Evolutionary conservation across 2,888 invertebrate species (phyloP).

Genomic region (Drosophila maculinotata): DNA sequence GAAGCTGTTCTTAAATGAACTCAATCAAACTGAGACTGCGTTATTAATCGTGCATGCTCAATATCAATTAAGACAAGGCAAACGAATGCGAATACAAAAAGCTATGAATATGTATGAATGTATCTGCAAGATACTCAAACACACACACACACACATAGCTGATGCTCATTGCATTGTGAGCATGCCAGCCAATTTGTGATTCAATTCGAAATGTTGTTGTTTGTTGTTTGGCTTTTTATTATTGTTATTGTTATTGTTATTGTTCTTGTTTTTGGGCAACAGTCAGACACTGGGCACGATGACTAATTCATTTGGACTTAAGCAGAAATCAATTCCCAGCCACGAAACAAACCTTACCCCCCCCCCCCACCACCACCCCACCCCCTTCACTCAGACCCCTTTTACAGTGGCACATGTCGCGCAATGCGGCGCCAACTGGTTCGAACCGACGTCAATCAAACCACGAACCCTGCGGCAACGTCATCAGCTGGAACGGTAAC

Average conservation of each 20-base stretch:
- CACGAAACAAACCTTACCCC: not conserved
- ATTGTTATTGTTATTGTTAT: conserved; percentile 14
- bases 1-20: conserved; percentile 26
- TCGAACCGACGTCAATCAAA: conserved; percentile 60
- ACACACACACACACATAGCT: not conserved
- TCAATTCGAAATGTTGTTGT: conserved; percentile 26
- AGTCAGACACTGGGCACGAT: conserved; percentile 19
- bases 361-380: not conserved
- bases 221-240: conserved; percentile 15
- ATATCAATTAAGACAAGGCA: conserved; percentile 65
- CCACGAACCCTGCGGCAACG: conserved; percentile 43
- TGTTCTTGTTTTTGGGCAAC: conserved; percentile 19
- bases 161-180: conserved; percentile 18
- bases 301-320: conserved; percentile 55
- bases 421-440: conserved; percentile 58
- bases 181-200: conserved; percentile 33
- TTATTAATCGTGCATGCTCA: conserved; percentile 62
- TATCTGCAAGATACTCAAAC: conserved; percentile 19
- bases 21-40: conserved; percentile 50
- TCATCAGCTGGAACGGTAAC: conserved; percentile 43
- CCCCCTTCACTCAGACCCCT: not conserved
- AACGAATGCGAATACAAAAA: conserved; percentile 10
- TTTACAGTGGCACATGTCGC: conserved; percentile 1
- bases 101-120: conserved; percentile 8
- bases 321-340: conserved; percentile 65